Evolutionary conservation across 2,888 invertebrate genomes (phyloP), one percentile per base, ranked within the genome.

Genomic region (Tridacna gigas): DNA sequence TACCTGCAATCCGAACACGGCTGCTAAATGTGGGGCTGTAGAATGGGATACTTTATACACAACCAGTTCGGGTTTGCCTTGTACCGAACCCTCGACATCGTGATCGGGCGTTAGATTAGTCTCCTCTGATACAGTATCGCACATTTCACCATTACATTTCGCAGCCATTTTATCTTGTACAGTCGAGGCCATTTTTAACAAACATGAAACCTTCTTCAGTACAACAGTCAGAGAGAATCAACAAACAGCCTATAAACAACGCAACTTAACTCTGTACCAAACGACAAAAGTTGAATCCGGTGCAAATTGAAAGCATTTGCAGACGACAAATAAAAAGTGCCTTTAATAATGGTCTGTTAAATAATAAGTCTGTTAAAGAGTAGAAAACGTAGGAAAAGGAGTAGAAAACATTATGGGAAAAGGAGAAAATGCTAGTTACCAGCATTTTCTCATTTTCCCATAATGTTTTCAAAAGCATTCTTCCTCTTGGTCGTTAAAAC

Each of bases 1-100:
- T 45, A 75, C 75, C 75, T 75, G 75, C 22, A 75, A 63, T 37
- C 75, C 75, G 37, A 75, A 75, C 11, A 65, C 5, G n/a, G 28
- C 22, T 47, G 75, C 75, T 45, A 75, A 25, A 75, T 75, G 75
- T 1, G 65, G 65, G 2, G 75, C 20, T 22, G 75, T 60, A 18
- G 45, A 15, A n/a, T 75, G 65, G 13, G 25, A 47, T 11, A 75
- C 63, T 63, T 45, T 48, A 65, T 65, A 65, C n/a, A 56, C 22
- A 48, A 73, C 67, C n/a, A 67, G 18, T 0, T 45, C 45, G n/a
- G 13, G 26, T 45, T 45, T 45, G 45, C n/a, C 45, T 13, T 22
- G 13, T 25, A 22, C 15, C 18, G 47, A 37, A 15, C n/a, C 37
- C n/a, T 37, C 67, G n/a, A 45, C 15, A 20, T 37, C 18, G 12